Evolutionary conservation across 2,888 invertebrate species (phyloP), one percentile per base, ranked within the genome.

Genomic region (Andrena trimmerana): DNA sequence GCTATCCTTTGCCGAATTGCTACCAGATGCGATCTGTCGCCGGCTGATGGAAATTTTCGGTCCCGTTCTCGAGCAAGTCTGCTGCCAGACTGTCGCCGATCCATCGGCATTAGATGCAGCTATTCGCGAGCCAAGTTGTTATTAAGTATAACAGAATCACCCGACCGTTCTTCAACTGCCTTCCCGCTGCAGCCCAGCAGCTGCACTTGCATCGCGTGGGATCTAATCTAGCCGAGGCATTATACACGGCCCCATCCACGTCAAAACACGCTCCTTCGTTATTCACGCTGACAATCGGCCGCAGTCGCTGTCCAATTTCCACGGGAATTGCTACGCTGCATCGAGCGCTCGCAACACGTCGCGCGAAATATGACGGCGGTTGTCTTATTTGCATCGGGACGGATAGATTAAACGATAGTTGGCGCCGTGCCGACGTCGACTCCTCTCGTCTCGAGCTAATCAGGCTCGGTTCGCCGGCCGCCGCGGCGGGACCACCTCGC

Each of bases 401-500:
- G 42, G 52, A 60, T 60, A 67, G 67, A 71, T 66, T 59, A 66
- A 71, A 54, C 50, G 67, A 24, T 10, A 80, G 67, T 81, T 80
- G 80, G 80, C 80, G 81, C 81, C 80, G 72, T 72, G 80, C 67
- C 80, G 79, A 69, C 33, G 29, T 66, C 27, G 76, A 36, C 50
- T 48, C 80, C 80, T 66, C 65, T 66, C 42, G 42, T 57, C 57
- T 62, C 80, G 67, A 72, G 33, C 82, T 81, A 81, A 82, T 81
- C 81, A 74, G 63, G 27, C 42, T 59, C 70, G 65, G 36, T 33
- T 80, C 10, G 50, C 71, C 50, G 24, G 16, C 29, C 27, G 36
- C 4, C 54, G 20, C 7, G 10, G 16, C 42, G 42, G 77, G 91
- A 88, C 88, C 88, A 88, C 89, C 89, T 89, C 81, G 89, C 81